Evolutionary conservation across 2,797 vertebrate genomes (phyloP), one percentile per base, ranked within the genome.

Genomic region (Dermochelys coriacea): DNA sequence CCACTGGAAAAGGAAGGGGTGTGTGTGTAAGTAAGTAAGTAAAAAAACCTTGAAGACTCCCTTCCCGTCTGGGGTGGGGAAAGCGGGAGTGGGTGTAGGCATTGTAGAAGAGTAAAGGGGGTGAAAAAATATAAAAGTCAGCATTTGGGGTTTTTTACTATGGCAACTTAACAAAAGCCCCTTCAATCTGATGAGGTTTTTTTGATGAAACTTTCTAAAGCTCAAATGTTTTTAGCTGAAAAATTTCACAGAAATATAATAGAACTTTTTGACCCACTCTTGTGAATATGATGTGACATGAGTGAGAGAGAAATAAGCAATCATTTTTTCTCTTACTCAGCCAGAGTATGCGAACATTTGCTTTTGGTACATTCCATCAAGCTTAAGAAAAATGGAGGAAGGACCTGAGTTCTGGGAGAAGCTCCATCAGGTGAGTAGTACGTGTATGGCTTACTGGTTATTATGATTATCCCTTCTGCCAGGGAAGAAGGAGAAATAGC

Each of bases 351-450:
- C 99, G 93, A 99, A 99, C 0, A 84, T 99, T 94, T 99, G 98
- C 96, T 99, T 99, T 97, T 99, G 99, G 98, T 99, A 99, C 97
- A 98, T 99, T 97, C 98, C 99, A 89, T 99, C 98, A 0, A 98
- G 98, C 96, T 97, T 99, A 90, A 98, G 98, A 96, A 97, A 85
- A 51, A 98, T 98, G 96, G 94, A 98, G 45, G 98, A 98, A 15
- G 97, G 98, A 95, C 98, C 98, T 12, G 98, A 98, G 82, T 98
- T 98, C 95, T 98, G 98, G 98, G 92, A 94, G 59, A 99, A 98
- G 84, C 97, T 99, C 59, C 97, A 98, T 86, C 91, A 94, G 95
- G 99, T 99, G 91, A 98, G 98, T 98, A 31, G 21, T 31, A 52
- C 2, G 0, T n/a, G 19, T 80, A 47, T 88, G 82, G 68, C 27